These are phyloP conservation scores for Himalopsyche anomala DNA, from an alignment of 2,888 invertebrate species.

Conservation along the genomic window DNA sequence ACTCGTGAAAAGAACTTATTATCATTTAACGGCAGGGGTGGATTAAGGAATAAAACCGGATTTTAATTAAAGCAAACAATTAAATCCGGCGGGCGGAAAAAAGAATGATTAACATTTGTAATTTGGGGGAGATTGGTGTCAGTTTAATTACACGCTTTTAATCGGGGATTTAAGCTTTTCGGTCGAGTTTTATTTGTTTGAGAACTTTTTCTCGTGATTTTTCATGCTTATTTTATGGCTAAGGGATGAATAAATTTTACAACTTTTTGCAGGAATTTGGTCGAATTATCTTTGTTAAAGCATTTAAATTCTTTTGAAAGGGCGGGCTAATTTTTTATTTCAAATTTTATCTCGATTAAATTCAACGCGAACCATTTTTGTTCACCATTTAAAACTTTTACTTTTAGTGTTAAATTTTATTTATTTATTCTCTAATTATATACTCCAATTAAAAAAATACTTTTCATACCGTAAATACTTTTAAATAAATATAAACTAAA, in stretches of 20 bases:
- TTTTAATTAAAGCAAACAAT: slow-evolving; percentile 66
- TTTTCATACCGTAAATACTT: too few relatives aligned
- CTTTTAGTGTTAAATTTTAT: too few relatives aligned
- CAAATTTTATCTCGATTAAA: too few relatives aligned
- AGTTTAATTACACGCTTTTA: slow-evolving; percentile 65
- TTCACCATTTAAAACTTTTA: too few relatives aligned
- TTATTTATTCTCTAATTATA: too few relatives aligned
- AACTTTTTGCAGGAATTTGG: not conserved
- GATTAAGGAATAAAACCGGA: slow-evolving; percentile 54
- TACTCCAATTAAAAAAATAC: too few relatives aligned
- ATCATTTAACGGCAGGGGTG: slow-evolving; percentile 47
- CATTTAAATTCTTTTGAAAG: too few relatives aligned
- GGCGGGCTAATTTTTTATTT: not conserved
- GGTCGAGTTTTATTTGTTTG: slow-evolving; percentile 42
- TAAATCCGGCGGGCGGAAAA: slow-evolving; percentile 63
- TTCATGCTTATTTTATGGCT: slow-evolving; percentile 3
- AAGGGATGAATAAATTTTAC: slow-evolving; percentile 31
- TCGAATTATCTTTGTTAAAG: not conserved
- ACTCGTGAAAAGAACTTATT: slow-evolving; percentile 49
- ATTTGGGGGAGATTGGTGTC: slow-evolving; percentile 60
- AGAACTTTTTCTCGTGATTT: slow-evolving; percentile 8
- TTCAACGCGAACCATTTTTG: too few relatives aligned
- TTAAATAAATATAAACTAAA: too few relatives aligned
- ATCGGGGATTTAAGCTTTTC: slow-evolving; percentile 37
- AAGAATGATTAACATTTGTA: slow-evolving; percentile 64